Evolutionary conservation across 2,113 vertebrate species (phyloP).

Genomic region (Arenaria interpres): DNA sequence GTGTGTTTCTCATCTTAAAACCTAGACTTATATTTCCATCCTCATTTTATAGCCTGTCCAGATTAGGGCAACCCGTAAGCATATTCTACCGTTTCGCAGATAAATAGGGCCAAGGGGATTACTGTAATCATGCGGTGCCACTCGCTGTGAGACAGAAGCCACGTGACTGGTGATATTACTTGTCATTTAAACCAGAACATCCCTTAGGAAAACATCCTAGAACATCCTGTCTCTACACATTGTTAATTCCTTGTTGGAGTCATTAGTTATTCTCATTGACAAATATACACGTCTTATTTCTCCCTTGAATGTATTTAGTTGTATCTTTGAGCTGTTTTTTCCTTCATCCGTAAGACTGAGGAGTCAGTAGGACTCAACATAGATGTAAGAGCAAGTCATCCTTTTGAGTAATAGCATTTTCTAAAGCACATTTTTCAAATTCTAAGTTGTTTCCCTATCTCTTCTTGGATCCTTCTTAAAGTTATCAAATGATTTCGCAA

Average conservation of each 20-base stretch:
- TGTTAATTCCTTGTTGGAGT: not conserved
- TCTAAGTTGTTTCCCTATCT: not conserved
- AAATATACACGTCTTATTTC: not conserved
- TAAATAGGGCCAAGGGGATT: conserved; percentile 7
- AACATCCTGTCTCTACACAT: not conserved
- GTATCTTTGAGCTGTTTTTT: not conserved
- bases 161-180: not conserved
- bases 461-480: not conserved
- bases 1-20: not conserved
- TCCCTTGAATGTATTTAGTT: not conserved
- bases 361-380: not conserved
- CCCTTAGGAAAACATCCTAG: not conserved
- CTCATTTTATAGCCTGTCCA: not conserved
- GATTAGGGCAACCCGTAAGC: not conserved
- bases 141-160: not conserved
- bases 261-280: not conserved
- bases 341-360: not conserved
- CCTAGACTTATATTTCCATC: not conserved
- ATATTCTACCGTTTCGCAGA: not conserved
- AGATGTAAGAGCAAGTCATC: not conserved
- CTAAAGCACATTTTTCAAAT: not conserved
- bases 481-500: not conserved
- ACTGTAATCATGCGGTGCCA: not conserved
- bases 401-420: not conserved
- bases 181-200: conserved; percentile 26